phyloP scores from a whole-genome alignment of 2,888 invertebrate species.

The Liodrosophila aerea region DNA sequence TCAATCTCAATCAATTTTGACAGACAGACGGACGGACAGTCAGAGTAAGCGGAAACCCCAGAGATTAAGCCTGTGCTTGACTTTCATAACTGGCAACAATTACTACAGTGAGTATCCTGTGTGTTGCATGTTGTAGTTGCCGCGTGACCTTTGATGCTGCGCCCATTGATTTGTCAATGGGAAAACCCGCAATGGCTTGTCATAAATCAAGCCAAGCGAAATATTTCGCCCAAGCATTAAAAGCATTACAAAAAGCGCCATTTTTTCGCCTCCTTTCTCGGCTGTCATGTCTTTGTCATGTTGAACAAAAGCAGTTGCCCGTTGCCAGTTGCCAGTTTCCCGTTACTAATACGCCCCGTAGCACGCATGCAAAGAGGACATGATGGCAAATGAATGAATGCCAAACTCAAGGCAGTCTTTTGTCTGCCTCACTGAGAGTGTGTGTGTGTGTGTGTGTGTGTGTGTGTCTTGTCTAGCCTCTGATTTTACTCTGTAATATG shows the following conservation, averaged over 20 bases:
- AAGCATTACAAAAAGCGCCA: slow-evolving; percentile 69
- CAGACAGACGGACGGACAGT: background rate
- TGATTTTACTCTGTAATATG: slow-evolving; percentile 6
- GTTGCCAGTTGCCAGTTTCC: slow-evolving; percentile 15
- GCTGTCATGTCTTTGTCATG: slow-evolving; percentile 78
- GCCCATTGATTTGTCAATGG: slow-evolving; percentile 55
- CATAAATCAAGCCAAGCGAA: slow-evolving; percentile 69
- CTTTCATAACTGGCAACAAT: slow-evolving; percentile 51
- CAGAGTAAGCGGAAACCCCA: slow-evolving; percentile 32
- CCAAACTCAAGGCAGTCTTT: slow-evolving; percentile 66
- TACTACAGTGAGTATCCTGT: slow-evolving; percentile 26
- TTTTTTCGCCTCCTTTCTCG: slow-evolving; percentile 36
- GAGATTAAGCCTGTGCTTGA: slow-evolving; percentile 28
- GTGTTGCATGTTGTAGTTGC: slow-evolving; percentile 28
- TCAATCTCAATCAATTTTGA: slow-evolving; percentile 53
- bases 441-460: slow-evolving; percentile 9
- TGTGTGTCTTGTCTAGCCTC: slow-evolving; percentile 24
- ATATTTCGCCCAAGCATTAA: slow-evolving; percentile 63
- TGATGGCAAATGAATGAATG: slow-evolving; percentile 48
- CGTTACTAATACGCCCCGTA: slow-evolving; percentile 65
- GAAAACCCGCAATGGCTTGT: slow-evolving; percentile 19
- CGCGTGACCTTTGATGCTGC: slow-evolving; percentile 22
- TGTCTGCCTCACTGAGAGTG: slow-evolving; percentile 42
- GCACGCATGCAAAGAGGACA: slow-evolving; percentile 65
- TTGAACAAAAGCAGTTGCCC: slow-evolving; percentile 66